Evolutionary conservation across 2,797 vertebrate species (phyloP).

Genomic region (Mastacembelus armatus): DNA sequence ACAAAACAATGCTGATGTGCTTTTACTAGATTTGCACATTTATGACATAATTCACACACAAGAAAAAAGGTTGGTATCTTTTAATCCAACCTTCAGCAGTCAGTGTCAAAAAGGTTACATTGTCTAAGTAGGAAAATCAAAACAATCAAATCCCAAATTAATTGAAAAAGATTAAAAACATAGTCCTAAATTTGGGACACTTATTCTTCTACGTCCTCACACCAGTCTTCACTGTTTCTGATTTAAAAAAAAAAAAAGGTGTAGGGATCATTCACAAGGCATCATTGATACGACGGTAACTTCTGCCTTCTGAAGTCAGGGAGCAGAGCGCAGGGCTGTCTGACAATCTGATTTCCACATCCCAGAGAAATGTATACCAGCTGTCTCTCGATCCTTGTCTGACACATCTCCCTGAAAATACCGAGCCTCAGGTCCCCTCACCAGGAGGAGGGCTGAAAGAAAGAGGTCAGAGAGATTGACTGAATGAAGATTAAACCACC

Average conservation of each 20-base stretch:
- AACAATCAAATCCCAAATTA: no score
- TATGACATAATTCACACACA: no score
- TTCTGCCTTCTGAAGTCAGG: conserved; percentile 43
- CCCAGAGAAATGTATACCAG: conserved; percentile 49
- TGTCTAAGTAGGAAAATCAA: no score
- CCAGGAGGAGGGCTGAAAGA: conserved; percentile 53
- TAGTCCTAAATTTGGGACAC: no score
- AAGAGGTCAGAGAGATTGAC: conserved; percentile 74
- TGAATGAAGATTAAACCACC: conserved; percentile 70
- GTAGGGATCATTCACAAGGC: conserved; percentile 24
- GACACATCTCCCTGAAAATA: conserved; percentile 45
- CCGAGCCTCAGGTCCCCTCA: conserved; percentile 40
- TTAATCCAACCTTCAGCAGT: no score
- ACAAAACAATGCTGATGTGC: no score
- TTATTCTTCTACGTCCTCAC: background rate
- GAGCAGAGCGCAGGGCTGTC: conserved; percentile 28
- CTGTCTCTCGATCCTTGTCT: conserved; percentile 37
- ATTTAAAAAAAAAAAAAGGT: no score
- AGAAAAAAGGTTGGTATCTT: no score
- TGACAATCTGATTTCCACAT: conserved; percentile 61
- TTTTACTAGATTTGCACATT: no score
- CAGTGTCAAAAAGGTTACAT: no score
- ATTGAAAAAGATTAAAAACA: no score
- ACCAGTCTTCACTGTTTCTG: background rate
- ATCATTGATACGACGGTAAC: conserved; percentile 49